These are phyloP conservation scores for Knipowitschia caucasica DNA, from an alignment of 2,797 vertebrate genomes.

Conservation along the genomic window DNA sequence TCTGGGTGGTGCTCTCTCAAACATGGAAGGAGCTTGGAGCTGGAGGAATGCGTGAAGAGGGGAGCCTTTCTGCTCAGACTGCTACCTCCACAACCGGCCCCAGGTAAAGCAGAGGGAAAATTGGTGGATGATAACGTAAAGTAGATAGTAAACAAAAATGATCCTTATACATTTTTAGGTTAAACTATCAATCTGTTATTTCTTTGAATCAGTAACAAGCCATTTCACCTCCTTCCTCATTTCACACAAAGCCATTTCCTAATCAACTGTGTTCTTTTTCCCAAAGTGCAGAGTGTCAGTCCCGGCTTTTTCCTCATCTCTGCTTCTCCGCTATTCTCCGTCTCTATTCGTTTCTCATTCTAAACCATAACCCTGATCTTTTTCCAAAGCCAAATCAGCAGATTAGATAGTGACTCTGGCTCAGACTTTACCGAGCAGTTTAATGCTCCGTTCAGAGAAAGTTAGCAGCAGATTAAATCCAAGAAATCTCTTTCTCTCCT, in stretches of 20 bases:
- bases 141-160: not conserved
- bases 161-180: too few species aligned
- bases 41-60: too few species aligned
- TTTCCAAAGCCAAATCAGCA: constrained; percentile 64
- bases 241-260: constrained; percentile 14
- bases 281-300: constrained; percentile 23
- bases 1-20: too few species aligned
- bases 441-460: constrained; percentile 65
- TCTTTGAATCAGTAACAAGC: not conserved
- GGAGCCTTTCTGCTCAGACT: too few species aligned
- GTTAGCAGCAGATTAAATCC: constrained; percentile 70
- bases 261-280: constrained; percentile 29
- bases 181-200: too few species aligned
- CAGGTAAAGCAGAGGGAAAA: too few species aligned
- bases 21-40: too few species aligned
- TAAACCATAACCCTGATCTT: constrained; percentile 65
- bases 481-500: constrained; percentile 43
- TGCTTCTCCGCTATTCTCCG: constrained; percentile 34
- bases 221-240: constrained; percentile 7
- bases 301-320: constrained; percentile 24
- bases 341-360: constrained; percentile 31
- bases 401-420: constrained; percentile 64
- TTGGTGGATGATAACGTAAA: too few species aligned
- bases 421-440: constrained; percentile 53
- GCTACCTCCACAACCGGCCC: too few species aligned